phyloP scores from a whole-genome alignment of 1,140 invertebrate genomes.

The Caerostris extrusa region DNA sequence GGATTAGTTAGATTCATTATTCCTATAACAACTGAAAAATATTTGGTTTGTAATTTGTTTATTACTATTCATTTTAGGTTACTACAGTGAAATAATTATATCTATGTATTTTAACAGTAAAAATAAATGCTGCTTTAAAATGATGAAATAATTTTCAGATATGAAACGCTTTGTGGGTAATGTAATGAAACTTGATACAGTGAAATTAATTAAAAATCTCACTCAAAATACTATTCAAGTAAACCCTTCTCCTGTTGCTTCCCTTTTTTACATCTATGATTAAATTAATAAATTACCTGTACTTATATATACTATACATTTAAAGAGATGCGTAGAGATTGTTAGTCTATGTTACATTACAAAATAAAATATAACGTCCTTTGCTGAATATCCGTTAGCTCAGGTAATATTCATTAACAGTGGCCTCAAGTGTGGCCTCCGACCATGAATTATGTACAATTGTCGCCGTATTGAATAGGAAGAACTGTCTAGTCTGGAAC shows the following conservation, averaged over 20 bases:
- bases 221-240: neutral
- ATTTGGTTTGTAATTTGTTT: no score
- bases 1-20: no score
- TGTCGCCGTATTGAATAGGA: slow-evolving; percentile 35
- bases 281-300: neutral
- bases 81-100: no score
- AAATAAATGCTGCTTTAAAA: no score
- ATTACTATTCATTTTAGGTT: no score
- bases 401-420: neutral
- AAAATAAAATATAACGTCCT: neutral
- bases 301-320: neutral
- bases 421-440: neutral
- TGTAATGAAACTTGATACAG: neutral
- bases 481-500: slow-evolving; percentile 22
- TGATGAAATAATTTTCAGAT: no score
- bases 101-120: no score
- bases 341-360: neutral
- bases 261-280: neutral
- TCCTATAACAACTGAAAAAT: no score
- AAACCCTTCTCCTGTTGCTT: neutral
- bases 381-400: neutral
- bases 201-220: neutral
- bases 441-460: slow-evolving; percentile 30
- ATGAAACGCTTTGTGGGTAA: no score
- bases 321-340: neutral